Base-by-base conservation (phyloP, 2,888 invertebrate species). In the Amblyjoppa fuscipennis region DNA sequence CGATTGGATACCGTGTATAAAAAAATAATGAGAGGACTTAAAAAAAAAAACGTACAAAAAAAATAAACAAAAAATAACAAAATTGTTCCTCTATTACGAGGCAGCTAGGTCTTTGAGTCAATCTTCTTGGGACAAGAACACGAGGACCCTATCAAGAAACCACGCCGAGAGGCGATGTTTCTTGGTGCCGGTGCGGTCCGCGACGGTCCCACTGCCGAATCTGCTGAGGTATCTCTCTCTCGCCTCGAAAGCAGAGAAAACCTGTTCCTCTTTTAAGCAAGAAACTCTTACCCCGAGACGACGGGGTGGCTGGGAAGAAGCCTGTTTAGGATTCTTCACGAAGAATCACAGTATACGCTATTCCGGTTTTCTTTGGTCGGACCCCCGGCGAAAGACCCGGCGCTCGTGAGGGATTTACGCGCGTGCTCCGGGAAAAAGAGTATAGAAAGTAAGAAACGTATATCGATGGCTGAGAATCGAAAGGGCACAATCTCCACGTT, bases 301-400 rank as follows among this genome's bases (percentile, higher is more conserved):
- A 76, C 71, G 64, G 78, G 66, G 80, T 28, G 61, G 74, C 69
- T 31, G 31, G 80, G 84, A 86, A 87, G 79, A 82, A 88, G 85
- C 88, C 90, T 90, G 90, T 88, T 91, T 91, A 91, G 90, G 89
- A 90, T 90, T 88, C 90, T 89, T 88, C 83, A 81, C 88, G 76
- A 80, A 66, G 83, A 75, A 25, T 51, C 34, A 61, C 34, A 45
- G 13, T 49, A 61, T 79, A 84, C 84, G 84, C 87, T 87, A 89
- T 90, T 90, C 90, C 89, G 89, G 90, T 89, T 89, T 89, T 85
- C 81, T 70, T 87, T 82, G 74, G 76, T 49, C 69, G 74, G 66
- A 70, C 49, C 70, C 66, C 69, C 34, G 41, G 38, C 38, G 51
- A 56, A 83, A 78, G 41, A 85, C 69, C 59, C 49, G 70, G 51